These are phyloP conservation scores for Noctua pronuba DNA, from an alignment of 2,888 invertebrate genomes.

Conservation along the genomic window DNA sequence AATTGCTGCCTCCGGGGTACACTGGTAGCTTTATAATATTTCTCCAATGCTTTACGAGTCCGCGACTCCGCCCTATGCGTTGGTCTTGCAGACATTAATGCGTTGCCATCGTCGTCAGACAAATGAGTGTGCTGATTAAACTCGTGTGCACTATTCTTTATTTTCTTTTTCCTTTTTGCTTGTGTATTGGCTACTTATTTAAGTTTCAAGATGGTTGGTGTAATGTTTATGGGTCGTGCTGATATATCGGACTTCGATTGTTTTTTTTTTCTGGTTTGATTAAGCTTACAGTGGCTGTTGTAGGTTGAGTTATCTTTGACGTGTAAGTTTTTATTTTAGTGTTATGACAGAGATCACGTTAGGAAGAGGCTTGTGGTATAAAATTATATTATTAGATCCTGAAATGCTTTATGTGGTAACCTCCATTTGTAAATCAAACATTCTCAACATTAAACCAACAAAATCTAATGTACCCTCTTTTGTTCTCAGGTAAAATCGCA, in stretches of 20 bases:
- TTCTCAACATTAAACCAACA: constrained; percentile 8
- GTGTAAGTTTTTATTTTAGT: neutral
- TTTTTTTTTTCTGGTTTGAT: constrained; percentile 36
- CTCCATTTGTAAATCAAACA: constrained; percentile 26
- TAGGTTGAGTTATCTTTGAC: constrained; percentile 1
- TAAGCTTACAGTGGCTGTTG: constrained; percentile 6
- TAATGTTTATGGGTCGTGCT: constrained; percentile 47
- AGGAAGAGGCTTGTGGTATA: neutral
- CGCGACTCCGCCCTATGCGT: constrained; percentile 82
- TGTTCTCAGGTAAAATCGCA: constrained; percentile 81
- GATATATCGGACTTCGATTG: constrained; percentile 29
- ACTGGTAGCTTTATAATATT: constrained; percentile 87
- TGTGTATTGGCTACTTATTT: constrained; percentile 59
- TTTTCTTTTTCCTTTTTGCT: constrained; percentile 70
- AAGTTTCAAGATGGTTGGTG: constrained; percentile 53
- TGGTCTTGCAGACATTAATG: constrained; percentile 75
- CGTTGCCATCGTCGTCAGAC: constrained; percentile 77
- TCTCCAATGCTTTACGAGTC: constrained; percentile 85
- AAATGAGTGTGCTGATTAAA: constrained; percentile 87
- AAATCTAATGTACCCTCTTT: constrained; percentile 58
- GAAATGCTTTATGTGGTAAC: neutral
- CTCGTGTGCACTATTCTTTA: constrained; percentile 76
- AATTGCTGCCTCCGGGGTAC: constrained; percentile 86
- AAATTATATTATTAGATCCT: neutral
- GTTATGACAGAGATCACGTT: neutral